Conservation (phyloP, 2,888 invertebrate species). For the Morpho deidamia region DNA sequence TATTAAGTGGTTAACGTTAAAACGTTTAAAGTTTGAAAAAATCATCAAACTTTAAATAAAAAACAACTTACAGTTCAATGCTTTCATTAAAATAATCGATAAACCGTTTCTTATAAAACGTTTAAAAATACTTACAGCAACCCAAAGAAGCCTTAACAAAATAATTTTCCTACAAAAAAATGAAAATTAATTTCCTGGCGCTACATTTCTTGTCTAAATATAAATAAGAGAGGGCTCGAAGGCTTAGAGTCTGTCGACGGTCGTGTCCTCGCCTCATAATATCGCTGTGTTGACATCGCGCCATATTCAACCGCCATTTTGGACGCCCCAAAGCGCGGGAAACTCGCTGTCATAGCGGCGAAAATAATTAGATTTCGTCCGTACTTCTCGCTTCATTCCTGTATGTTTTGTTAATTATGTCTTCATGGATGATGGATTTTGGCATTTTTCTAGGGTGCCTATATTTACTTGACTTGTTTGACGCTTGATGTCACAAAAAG, state of each 20-base stretch:
- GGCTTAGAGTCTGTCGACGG: constrained; percentile 64
- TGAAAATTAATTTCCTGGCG: constrained; percentile 46
- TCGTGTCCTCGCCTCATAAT: constrained; percentile 63
- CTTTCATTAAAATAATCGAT: too few species aligned
- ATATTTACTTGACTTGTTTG: constrained; percentile 19
- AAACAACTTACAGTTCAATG: too few species aligned
- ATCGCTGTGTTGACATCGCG: constrained; percentile 51
- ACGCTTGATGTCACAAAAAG: background rate
- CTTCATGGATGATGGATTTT: constrained; percentile 43
- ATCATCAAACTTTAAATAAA: too few species aligned
- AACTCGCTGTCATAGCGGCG: constrained; percentile 65
- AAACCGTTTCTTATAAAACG: background rate
- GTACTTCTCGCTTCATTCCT: constrained; percentile 65
- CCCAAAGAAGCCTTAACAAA: constrained; percentile 19
- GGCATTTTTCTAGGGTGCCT: constrained; percentile 4
- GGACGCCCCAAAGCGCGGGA: constrained; percentile 62
- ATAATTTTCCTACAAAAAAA: constrained; percentile 23
- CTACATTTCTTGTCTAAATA: constrained; percentile 50
- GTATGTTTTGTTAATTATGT: constrained; percentile 74
- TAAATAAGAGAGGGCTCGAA: constrained; percentile 48
- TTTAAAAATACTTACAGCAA: constrained; percentile 13
- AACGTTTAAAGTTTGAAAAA: too few species aligned
- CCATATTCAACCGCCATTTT: constrained; percentile 45
- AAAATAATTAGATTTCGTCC: constrained; percentile 72
- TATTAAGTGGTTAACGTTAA: too few species aligned